Percentiles rank a stretch among this genome's conserved stretches.
phyloP scores from a whole-genome alignment of 2,888 invertebrate species.

The Eristalis intricaria region DNA sequence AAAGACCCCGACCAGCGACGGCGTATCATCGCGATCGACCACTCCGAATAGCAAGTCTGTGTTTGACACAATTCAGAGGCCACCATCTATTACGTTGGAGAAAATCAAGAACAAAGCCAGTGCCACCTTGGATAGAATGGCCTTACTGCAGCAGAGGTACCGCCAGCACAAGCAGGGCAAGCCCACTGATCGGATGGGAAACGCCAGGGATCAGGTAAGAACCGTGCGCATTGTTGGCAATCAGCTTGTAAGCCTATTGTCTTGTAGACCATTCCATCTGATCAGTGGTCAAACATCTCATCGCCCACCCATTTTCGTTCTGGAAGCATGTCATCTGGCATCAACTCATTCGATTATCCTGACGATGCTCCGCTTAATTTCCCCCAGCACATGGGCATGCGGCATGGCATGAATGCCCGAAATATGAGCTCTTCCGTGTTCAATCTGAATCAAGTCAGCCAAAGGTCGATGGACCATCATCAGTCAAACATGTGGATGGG shows the following conservation, averaged over 20 bases:
- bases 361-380: slow-evolving; percentile 79
- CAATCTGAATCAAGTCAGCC: slow-evolving; percentile 81
- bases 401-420: slow-evolving; percentile 72
- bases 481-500: slow-evolving; percentile 74
- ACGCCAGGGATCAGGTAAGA: slow-evolving; percentile 76
- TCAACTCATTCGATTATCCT: slow-evolving; percentile 80
- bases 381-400: slow-evolving; percentile 72
- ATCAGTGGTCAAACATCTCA: slow-evolving; percentile 81
- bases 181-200: slow-evolving; percentile 77
- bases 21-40: slow-evolving; percentile 78
- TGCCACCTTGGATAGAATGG: slow-evolving; percentile 81
- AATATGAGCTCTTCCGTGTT: slow-evolving; percentile 83
- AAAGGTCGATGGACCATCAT: slow-evolving; percentile 73
- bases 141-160: slow-evolving; percentile 83
- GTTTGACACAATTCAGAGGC: slow-evolving; percentile 80
- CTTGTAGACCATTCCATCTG: slow-evolving; percentile 75
- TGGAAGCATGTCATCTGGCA: slow-evolving; percentile 81
- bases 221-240: slow-evolving; percentile 9
- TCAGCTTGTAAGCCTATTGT: slow-evolving; percentile 70
- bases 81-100: slow-evolving; percentile 81
- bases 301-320: slow-evolving; percentile 81
- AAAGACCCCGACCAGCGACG: slow-evolving; percentile 76
- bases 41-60: slow-evolving; percentile 78
- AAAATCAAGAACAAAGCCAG: slow-evolving; percentile 81
- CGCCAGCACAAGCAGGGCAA: slow-evolving; percentile 84